These are phyloP conservation scores for Pelvicachromis taeniatus DNA, from an alignment of 2,113 vertebrate genomes.

Conservation along the genomic window DNA sequence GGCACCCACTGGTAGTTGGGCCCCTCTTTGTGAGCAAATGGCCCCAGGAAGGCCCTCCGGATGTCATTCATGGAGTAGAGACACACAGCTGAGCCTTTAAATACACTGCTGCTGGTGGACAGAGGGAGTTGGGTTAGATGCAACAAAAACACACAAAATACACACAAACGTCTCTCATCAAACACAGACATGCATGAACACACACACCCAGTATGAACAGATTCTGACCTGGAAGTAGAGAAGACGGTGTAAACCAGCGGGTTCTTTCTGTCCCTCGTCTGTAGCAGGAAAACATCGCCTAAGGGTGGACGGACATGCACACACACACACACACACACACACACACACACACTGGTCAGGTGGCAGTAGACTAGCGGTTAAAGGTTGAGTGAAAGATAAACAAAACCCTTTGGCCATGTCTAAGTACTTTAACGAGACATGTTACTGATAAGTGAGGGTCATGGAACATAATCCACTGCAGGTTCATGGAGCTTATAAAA, in stretches of 20 bases:
- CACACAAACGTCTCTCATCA: not conserved
- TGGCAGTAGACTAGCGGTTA: conserved; percentile 39
- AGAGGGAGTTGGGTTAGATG: conserved; percentile 31
- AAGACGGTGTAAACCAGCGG: conserved; percentile 91
- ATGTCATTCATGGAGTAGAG: conserved; percentile 96
- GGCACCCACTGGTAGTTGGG: conserved; percentile 96
- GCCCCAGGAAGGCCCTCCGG: conserved; percentile 93
- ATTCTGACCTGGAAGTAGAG: conserved; percentile 88
- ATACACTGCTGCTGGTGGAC: conserved; percentile 80
- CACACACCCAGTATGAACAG: not conserved
- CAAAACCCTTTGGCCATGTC: conserved; percentile 40
- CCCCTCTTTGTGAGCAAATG: conserved; percentile 97
- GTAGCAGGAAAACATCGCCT: conserved; percentile 92
- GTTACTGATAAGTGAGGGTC: conserved; percentile 15
- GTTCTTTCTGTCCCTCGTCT: conserved; percentile 87
- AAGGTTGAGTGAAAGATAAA: conserved; percentile 54
- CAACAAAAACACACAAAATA: conserved; percentile 1
- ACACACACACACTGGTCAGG: conserved; percentile 44
- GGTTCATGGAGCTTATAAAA: not conserved
- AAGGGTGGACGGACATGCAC: conserved; percentile 38
- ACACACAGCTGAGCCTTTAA: conserved; percentile 92
- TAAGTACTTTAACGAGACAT: conserved; percentile 17
- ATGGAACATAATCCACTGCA: not conserved
- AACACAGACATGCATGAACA: not conserved
- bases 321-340: not conserved